These are phyloP conservation scores for Corvus moneduloides DNA, from an alignment of 2,113 vertebrate genomes.

Conservation along the genomic window DNA sequence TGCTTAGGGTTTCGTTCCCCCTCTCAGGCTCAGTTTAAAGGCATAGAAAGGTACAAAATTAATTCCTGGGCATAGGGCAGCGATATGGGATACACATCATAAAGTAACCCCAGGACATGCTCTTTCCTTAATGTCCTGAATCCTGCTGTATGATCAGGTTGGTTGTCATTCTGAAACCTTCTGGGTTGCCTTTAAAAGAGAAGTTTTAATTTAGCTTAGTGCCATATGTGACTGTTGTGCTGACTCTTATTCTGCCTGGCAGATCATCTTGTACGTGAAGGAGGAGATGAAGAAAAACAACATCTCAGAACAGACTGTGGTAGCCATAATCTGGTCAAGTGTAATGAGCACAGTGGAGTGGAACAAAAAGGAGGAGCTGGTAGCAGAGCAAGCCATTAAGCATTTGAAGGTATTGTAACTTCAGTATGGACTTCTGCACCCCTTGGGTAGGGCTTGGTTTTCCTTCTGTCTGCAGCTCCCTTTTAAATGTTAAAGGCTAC, in stretches of 20 bases:
- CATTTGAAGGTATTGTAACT: constrained; percentile 88
- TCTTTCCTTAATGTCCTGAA: not conserved
- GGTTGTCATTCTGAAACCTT: not conserved
- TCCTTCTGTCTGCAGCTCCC: not conserved
- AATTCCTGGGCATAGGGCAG: no score
- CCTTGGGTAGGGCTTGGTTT: not conserved
- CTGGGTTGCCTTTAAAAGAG: not conserved
- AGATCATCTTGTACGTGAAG: constrained; percentile 92
- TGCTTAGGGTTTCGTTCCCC: no score
- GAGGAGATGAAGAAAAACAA: constrained; percentile 98
- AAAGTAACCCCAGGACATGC: no score
- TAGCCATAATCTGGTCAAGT: constrained; percentile 93
- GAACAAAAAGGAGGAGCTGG: constrained; percentile 99
- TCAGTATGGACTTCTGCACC: not conserved
- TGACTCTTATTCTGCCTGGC: not conserved
- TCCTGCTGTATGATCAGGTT: not conserved
- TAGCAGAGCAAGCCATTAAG: constrained; percentile 99
- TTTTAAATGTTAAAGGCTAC: not conserved
- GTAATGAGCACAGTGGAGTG: constrained; percentile 97
- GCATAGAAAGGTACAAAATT: no score
- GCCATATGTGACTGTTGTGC: not conserved
- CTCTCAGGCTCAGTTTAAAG: no score
- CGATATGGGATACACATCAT: no score
- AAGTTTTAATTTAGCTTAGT: not conserved
- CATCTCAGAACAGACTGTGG: constrained; percentile 93